Evolutionary conservation across 2,797 vertebrate species (phyloP).

Genomic region (Artibeus lituratus): DNA sequence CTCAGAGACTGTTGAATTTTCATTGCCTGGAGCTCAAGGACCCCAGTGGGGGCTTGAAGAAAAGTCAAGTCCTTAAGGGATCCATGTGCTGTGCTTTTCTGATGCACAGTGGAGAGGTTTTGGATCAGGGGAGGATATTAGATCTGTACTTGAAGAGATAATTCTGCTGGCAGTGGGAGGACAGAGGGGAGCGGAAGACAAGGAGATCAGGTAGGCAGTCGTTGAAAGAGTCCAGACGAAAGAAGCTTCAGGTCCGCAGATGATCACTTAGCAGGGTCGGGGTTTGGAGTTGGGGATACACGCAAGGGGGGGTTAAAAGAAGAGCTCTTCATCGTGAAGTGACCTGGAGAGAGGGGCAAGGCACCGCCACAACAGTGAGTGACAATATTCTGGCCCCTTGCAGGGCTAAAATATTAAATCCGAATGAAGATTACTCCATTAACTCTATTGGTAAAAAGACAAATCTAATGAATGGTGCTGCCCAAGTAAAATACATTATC

Average conservation of each 20-base stretch:
- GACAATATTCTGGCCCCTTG: background rate
- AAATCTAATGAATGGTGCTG: constrained; percentile 42
- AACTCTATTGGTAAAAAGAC: constrained; percentile 19
- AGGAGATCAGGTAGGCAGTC: background rate
- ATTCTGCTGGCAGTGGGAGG: background rate
- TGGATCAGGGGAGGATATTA: background rate
- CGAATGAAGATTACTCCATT: background rate
- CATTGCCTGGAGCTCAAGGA: background rate
- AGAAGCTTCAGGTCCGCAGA: background rate
- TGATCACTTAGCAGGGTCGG: background rate
- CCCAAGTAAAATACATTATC: constrained; percentile 40
- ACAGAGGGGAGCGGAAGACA: background rate
- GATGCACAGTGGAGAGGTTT: background rate
- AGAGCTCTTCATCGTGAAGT: background rate
- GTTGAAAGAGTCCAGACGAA: background rate
- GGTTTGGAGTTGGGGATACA: background rate
- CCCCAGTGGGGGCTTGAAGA: background rate
- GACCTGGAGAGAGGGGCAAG: background rate
- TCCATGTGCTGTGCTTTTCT: accelerated
- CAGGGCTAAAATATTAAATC: background rate
- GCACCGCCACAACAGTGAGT: background rate
- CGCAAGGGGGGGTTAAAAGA: background rate
- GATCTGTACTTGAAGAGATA: background rate
- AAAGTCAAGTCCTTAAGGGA: background rate
- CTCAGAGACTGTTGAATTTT: background rate